These are phyloP conservation scores for Thalassaphorura encarpata DNA, from an alignment of 1,140 invertebrate species.

Conservation along the genomic window DNA sequence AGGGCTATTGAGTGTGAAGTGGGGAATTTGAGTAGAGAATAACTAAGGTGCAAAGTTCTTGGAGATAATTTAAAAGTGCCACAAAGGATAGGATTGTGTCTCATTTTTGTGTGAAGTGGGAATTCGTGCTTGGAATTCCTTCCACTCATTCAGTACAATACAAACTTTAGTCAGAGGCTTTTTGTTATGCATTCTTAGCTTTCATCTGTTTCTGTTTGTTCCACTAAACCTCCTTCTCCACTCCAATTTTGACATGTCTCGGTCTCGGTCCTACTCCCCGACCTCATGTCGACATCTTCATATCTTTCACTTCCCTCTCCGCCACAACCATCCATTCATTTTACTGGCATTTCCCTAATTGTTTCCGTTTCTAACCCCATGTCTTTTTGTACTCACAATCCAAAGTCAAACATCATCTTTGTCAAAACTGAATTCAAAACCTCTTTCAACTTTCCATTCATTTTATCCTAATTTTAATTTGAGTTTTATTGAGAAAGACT, in stretches of 20 bases:
- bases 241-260: constrained; percentile 4
- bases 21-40: not conserved
- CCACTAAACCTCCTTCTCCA: not conserved
- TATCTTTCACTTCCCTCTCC: no score
- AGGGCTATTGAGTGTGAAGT: constrained; percentile 16
- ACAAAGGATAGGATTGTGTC: constrained; percentile 20
- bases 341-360: no score
- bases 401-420: no score
- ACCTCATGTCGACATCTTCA: no score
- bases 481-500: no score
- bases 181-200: constrained; percentile 16
- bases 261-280: no score
- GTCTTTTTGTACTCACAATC: no score
- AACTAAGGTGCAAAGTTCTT: constrained; percentile 12
- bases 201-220: constrained; percentile 7
- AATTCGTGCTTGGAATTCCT: constrained; percentile 26
- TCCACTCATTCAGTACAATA: not conserved
- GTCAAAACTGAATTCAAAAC: no score
- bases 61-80: constrained; percentile 19
- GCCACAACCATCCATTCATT: no score
- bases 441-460: no score
- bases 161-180: not conserved
- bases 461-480: no score
- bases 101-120: constrained; percentile 27
- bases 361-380: no score